Evolutionary conservation across 2,113 vertebrate species (phyloP).

Genomic region (Tilapia sparmanii): DNA sequence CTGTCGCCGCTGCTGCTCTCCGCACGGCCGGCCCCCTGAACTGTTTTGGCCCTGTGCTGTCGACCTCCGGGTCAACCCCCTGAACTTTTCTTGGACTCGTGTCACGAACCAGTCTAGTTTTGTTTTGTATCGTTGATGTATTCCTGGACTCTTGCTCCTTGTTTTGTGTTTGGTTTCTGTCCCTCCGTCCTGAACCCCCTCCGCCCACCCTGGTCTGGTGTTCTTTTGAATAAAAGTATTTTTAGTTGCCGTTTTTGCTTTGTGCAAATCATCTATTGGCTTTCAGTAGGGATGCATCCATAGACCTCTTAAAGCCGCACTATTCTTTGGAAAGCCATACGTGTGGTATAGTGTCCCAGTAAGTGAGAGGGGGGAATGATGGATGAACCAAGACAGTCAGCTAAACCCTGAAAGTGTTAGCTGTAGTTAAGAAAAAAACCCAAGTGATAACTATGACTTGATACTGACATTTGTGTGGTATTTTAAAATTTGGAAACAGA

Average conservation of each 20-base stretch:
- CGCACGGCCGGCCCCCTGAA: too few relatives aligned
- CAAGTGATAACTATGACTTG: neutral
- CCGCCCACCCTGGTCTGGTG: too few relatives aligned
- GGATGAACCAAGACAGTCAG: neutral
- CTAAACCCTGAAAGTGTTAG: neutral
- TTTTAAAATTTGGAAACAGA: neutral
- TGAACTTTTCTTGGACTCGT: too few relatives aligned
- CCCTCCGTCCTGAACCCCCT: too few relatives aligned
- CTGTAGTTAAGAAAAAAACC: fast-evolving
- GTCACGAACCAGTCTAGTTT: too few relatives aligned
- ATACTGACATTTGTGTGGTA: neutral
- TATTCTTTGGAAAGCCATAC: neutral
- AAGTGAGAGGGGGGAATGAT: neutral
- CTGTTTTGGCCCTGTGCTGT: too few relatives aligned
- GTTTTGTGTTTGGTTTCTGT: too few relatives aligned
- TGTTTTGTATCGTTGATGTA: too few relatives aligned
- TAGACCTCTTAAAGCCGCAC: neutral
- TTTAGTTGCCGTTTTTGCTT: neutral
- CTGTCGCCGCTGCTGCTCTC: too few relatives aligned
- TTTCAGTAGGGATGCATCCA: neutral
- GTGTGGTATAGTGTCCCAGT: neutral
- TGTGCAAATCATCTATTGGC: neutral
- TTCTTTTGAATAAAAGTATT: neutral
- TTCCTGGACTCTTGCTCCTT: too few relatives aligned
- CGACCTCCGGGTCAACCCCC: too few relatives aligned